Conservation (phyloP, 2,113 vertebrate species). For the Silurus glanis region DNA sequence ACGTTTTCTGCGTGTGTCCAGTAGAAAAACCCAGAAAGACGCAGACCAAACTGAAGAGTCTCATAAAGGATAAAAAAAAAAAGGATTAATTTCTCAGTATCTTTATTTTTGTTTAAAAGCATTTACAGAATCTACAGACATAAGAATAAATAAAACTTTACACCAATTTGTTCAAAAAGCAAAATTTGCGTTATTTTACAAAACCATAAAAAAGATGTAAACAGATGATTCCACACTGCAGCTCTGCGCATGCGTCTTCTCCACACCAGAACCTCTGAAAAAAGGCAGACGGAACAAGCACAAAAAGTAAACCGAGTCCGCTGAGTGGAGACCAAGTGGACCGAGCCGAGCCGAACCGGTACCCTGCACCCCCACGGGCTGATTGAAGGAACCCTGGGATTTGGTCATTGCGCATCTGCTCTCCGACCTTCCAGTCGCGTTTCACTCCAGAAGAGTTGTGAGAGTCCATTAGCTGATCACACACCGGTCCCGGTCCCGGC, state of each 20-base stretch:
- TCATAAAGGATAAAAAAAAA: neutral
- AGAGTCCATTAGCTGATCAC: slow-evolving; percentile 80
- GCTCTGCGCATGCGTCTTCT: slow-evolving; percentile 40
- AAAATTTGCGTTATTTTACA: slow-evolving; percentile 67
- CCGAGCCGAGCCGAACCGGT: slow-evolving; percentile 58
- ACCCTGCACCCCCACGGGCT: slow-evolving; percentile 47
- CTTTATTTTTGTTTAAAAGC: slow-evolving; percentile 57
- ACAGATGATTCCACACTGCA: slow-evolving; percentile 54
- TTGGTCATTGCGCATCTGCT: neutral
- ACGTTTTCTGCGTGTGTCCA: neutral
- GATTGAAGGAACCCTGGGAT: too few species aligned
- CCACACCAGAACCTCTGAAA: slow-evolving; percentile 21
- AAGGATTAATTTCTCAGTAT: slow-evolving; percentile 54
- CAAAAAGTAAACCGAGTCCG: slow-evolving; percentile 60
- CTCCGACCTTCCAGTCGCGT: too few species aligned
- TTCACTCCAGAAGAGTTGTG: neutral
- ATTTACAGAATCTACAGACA: slow-evolving; percentile 49
- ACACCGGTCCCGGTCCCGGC: slow-evolving; percentile 81
- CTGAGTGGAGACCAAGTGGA: slow-evolving; percentile 56
- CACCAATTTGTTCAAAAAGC: slow-evolving; percentile 63
- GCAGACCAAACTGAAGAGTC: neutral
- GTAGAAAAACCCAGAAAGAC: neutral
- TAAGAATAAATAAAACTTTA: slow-evolving; percentile 74
- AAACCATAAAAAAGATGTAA: slow-evolving; percentile 67
- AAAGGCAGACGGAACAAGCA: slow-evolving; percentile 63